Evolutionary conservation across 1,140 invertebrate genomes (phyloP), one percentile per base, ranked within the genome.

Genomic region (Apis dorsata): DNA sequence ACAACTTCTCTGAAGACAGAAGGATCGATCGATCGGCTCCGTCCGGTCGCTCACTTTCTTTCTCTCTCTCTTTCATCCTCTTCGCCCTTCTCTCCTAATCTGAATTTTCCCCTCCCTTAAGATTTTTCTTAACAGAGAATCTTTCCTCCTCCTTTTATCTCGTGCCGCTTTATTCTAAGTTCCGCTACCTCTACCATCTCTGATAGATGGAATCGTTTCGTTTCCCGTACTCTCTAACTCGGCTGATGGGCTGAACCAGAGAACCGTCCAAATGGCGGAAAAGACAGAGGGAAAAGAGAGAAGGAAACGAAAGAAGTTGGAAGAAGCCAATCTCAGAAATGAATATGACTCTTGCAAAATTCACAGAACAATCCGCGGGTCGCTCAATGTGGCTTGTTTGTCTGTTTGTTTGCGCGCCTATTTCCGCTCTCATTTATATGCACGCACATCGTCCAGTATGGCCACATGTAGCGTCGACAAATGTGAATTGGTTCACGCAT

Each of bases 321-420:
- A 89, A 89, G 83, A 88, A 91, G 87, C 91, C 92, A 92, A 92
- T 92, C 91, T 91, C 89, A 88, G 90, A 91, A 92, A 92, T 91
- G 91, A 92, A 92, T 92, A 91, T 92, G 89, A 86, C 89, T 91
- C 78, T 83, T 92, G 90, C 88, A 92, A 92, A 92, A 92, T 92
- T 92, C 90, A 92, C 86, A 80, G 86, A 85, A 88, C 86, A 88
- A 90, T 91, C 81, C 89, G 83, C 87, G 87, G 75, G 65, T 82
- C 81, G 85, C 75, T 90, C 90, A 91, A 90, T 91, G 87, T 79
- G 79, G 76, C 81, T 86, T 85, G 86, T 68, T 87, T 92, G 90
- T 91, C 89, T 91, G 91, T 93, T 91, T 93, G 92, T 92, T 92
- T 92, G 91, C 87, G 85, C 83, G 87, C 86, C 89, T 90, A 88